Evolutionary conservation across 2,113 vertebrate species (phyloP), one percentile per base, ranked within the genome.

Genomic region (Paracanthobrama guichenoti): DNA sequence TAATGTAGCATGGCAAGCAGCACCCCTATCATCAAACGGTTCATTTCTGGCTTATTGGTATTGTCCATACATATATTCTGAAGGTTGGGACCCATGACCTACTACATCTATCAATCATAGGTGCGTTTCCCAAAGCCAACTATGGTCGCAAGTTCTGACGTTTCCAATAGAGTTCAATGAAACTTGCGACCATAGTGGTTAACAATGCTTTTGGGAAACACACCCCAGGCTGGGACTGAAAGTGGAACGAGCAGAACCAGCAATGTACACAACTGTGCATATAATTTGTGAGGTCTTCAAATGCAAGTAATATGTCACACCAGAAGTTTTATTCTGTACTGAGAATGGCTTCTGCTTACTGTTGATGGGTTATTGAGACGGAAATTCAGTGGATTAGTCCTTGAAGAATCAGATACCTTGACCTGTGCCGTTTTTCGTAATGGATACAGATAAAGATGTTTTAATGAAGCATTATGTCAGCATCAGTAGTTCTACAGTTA

Each of bases 381-480:
- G 22, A 14, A 72, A 46, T 69, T 39, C 18, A 42, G 4, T 42
- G 35, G 20, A 71, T 48, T 16, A 48, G 69, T 73, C 42, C 69
- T 73, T 26, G 69, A 73, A 11, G n/a, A 72, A 16, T 44, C 42
- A 24, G 69, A 73, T 48, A 42, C n/a, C 22, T 46, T 46, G 42
- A 73, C 69, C 69, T 73, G 42, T 73, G 69, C 24, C 6, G 13
- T 73, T 24, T 69, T 46, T 4, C n/a, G 13, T 73, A 48, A 73
- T 73, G 50, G 22, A 78, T 11, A 39, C 75, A 78, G 53, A 78
- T 78, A 60, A 59, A 39, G 20, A 78, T 59, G 53, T 59, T 78
- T 78, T 57, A 76, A 76, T 76, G 16, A 76, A 31, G 48, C 28
- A 59, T 39, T 57, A 42, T 78, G 75, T 78, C 75, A 78, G 48